phyloP scores from a whole-genome alignment of 1,140 invertebrate species.

The Drosophila azteca region DNA sequence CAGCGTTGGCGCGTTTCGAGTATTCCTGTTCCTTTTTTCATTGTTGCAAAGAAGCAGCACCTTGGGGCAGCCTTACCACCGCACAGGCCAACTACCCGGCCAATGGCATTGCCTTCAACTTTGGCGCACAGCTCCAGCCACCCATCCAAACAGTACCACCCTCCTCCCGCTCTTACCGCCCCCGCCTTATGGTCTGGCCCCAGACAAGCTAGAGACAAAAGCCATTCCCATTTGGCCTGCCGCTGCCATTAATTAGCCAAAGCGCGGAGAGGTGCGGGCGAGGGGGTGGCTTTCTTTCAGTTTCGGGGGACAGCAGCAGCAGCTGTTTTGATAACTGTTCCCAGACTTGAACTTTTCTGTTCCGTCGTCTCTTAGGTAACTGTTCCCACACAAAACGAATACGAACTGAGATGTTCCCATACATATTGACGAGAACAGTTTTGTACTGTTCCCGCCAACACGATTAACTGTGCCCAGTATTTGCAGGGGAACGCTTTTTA shows the following conservation, averaged over 20 bases:
- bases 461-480: conserved; percentile 41
- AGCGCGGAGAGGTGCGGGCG: neutral
- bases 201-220: conserved; percentile 32
- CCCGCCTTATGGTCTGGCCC: neutral
- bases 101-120: conserved; percentile 26
- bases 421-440: too few species aligned
- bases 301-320: too few species aligned
- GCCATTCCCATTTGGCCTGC: conserved; percentile 22
- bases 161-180: neutral
- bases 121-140: conserved; percentile 13
- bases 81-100: conserved; percentile 35
- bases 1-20: neutral
- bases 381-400: too few species aligned
- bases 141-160: neutral
- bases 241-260: conserved; percentile 11
- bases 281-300: too few species aligned
- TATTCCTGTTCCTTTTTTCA: too few species aligned
- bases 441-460: too few species aligned
- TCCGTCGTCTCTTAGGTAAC: too few species aligned
- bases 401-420: too few species aligned
- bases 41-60: too few species aligned
- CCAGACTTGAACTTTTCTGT: too few species aligned
- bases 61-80: conserved; percentile 33
- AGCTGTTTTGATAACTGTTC: neutral
- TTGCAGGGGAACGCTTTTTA: neutral